Conservation (phyloP, 2,797 vertebrate species). For the Rhynchonycteris naso region DNA sequence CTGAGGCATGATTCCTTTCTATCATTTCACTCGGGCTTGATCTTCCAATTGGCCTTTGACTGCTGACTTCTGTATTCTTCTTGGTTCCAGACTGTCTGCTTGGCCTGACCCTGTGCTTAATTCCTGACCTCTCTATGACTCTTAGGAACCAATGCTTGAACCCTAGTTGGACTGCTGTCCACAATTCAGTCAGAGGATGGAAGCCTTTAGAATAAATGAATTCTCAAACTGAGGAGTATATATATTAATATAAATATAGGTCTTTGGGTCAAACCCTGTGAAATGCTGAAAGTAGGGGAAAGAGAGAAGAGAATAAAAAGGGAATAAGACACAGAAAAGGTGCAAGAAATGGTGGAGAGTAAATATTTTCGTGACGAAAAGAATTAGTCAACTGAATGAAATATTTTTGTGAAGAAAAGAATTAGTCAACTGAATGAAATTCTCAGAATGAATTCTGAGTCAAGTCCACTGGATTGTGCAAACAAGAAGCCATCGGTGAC, state of each 20-base stretch:
- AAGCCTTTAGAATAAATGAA: constrained; percentile 58
- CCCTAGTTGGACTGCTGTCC: constrained; percentile 48
- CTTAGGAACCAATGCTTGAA: constrained; percentile 60
- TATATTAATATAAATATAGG: constrained; percentile 55
- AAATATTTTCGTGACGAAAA: constrained; percentile 47
- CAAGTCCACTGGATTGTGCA: neutral
- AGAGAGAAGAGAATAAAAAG: constrained; percentile 20
- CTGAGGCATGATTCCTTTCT: constrained; percentile 62
- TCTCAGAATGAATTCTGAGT: neutral
- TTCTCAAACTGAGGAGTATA: constrained; percentile 50
- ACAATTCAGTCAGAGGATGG: constrained; percentile 55
- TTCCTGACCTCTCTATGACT: constrained; percentile 72
- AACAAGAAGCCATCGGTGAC: neutral
- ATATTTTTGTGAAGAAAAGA: constrained; percentile 46
- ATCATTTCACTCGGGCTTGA: constrained; percentile 59
- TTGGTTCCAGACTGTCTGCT: constrained; percentile 80
- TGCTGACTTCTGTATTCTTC: constrained; percentile 66
- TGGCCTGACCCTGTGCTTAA: constrained; percentile 72
- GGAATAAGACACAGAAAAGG: neutral
- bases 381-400: constrained; percentile 46
- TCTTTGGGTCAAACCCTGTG: constrained; percentile 42
- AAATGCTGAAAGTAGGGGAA: constrained; percentile 8
- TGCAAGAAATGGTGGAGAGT: neutral
- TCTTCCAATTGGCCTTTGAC: constrained; percentile 73
- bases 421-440: constrained; percentile 49